These are phyloP conservation scores for Panagrolaimus sp. DNA, from an alignment of 1,140 invertebrate genomes.

Conservation along the genomic window DNA sequence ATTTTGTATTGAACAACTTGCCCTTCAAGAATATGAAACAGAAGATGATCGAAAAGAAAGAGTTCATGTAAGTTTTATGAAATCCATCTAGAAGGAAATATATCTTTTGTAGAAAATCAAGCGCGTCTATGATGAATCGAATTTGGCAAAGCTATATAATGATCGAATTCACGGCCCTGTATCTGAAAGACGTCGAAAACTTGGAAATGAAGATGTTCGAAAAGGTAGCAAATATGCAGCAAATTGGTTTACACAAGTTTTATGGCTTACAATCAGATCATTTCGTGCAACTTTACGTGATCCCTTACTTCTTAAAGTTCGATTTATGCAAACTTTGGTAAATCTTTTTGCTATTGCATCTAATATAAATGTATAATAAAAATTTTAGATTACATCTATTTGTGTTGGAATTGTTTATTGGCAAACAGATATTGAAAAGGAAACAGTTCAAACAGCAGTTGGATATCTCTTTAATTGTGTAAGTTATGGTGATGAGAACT, in stretches of 20 bases:
- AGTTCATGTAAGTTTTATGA: background rate
- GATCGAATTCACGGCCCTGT: background rate
- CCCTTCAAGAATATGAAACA: background rate
- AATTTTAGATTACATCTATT: background rate
- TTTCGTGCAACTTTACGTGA: conserved; percentile 4
- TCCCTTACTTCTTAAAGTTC: conserved; percentile 2
- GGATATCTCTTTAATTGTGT: background rate
- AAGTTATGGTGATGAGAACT: too few relatives aligned
- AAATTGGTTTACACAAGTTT: background rate
- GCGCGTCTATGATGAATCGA: background rate
- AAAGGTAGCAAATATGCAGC: background rate
- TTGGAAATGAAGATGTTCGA: conserved; percentile 7
- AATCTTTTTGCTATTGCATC: background rate
- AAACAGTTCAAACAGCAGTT: background rate
- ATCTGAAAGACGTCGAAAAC: background rate
- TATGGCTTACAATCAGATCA: background rate
- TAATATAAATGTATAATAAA: background rate
- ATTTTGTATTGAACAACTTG: conserved; percentile 1
- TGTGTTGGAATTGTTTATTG: background rate
- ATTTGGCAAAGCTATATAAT: background rate
- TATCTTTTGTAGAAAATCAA: conserved; percentile 6
- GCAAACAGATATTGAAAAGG: background rate
- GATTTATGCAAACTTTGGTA: background rate
- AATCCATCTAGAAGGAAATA: too few relatives aligned
- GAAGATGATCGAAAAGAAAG: conserved; percentile 1